Evolutionary conservation across 2,113 vertebrate species (phyloP).

Genomic region (Callopanchax toddi): DNA sequence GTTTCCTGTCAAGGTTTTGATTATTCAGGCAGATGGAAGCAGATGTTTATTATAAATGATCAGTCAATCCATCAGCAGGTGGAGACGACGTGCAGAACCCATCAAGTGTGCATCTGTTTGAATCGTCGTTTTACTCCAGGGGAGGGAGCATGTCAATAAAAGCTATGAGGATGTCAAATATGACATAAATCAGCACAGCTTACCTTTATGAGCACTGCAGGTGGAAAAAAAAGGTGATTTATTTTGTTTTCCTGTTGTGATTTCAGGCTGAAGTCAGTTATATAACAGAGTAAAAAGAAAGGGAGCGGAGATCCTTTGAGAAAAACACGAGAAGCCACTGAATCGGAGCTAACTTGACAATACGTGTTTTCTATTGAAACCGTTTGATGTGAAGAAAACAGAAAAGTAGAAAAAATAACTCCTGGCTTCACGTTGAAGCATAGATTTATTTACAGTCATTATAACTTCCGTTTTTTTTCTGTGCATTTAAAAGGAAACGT

Average conservation of each 20-base stretch:
- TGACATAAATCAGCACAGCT: constrained; percentile 43
- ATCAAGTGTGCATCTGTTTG: constrained; percentile 26
- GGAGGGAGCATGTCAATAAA: constrained; percentile 28
- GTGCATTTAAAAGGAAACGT: not conserved
- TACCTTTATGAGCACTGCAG: constrained; percentile 27
- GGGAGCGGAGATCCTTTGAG: constrained; percentile 35
- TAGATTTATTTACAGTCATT: constrained; percentile 45
- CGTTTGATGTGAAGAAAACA: constrained; percentile 58
- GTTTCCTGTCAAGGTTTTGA: constrained; percentile 23
- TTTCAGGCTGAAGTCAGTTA: constrained; percentile 29
- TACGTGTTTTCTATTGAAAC: constrained; percentile 53
- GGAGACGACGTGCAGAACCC: not conserved
- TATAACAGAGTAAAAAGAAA: constrained; percentile 2
- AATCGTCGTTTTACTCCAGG: constrained; percentile 13
- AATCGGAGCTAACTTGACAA: constrained; percentile 50
- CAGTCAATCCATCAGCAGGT: constrained; percentile 31
- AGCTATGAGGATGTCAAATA: constrained; percentile 24
- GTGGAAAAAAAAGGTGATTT: constrained; percentile 30
- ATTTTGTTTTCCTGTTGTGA: constrained; percentile 17
- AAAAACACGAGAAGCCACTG: constrained; percentile 19
- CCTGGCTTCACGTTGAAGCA: constrained; percentile 39
- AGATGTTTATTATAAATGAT: constrained; percentile 49
- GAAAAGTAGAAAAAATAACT: constrained; percentile 41
- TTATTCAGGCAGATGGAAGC: constrained; percentile 47
- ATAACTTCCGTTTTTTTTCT: too few species aligned